These are phyloP conservation scores for Lycophotia porphyrea DNA, from an alignment of 2,888 invertebrate genomes.

Conservation along the genomic window DNA sequence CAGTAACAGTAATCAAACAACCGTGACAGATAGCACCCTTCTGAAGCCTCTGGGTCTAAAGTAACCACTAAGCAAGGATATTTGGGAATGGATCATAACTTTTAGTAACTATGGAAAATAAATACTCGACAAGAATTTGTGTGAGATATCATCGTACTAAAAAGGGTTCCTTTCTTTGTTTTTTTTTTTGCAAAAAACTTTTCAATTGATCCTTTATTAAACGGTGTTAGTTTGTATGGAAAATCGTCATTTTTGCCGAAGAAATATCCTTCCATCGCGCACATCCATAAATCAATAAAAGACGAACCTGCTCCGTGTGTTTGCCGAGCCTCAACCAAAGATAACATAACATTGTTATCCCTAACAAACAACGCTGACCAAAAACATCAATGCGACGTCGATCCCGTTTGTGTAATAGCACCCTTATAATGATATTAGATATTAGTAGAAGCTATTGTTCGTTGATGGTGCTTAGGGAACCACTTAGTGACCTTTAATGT, in stretches of 20 bases:
- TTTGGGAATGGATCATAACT: neutral
- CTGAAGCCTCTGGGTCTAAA: neutral
- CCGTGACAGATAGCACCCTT: neutral
- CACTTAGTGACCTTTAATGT: conserved; percentile 36
- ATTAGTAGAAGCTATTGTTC: conserved; percentile 41
- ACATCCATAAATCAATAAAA: neutral
- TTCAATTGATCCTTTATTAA: neutral
- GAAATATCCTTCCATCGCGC: neutral
- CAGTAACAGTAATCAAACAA: neutral
- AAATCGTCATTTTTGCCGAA: neutral
- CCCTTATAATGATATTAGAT: conserved; percentile 42
- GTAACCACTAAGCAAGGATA: neutral
- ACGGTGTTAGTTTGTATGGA: neutral
- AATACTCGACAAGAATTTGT: too few relatives aligned
- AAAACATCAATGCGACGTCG: neutral
- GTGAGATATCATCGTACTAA: too few relatives aligned
- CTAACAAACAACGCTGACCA: neutral
- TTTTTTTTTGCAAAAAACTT: too few relatives aligned
- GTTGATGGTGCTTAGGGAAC: conserved; percentile 28
- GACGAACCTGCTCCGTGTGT: neutral
- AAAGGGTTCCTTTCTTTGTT: too few relatives aligned
- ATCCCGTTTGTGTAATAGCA: conserved; percentile 12
- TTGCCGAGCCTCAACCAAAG: neutral
- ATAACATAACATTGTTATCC: neutral
- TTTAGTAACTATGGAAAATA: too few relatives aligned